Evolutionary conservation across 2,113 vertebrate species (phyloP).

Genomic region (Psephotus haematonotus): DNA sequence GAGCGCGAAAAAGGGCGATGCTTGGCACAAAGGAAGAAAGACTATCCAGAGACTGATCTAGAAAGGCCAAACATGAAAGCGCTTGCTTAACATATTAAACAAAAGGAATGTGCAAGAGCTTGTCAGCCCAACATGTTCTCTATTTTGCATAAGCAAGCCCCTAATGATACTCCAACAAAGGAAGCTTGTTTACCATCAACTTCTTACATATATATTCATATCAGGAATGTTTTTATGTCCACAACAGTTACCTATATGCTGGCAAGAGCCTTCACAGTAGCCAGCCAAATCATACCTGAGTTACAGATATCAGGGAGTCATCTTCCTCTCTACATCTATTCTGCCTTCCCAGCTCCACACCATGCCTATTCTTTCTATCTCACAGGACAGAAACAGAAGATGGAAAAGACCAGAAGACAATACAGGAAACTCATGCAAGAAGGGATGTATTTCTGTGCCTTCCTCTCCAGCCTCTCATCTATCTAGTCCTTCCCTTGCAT

Average conservation of each 20-base stretch:
- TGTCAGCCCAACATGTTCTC: background rate
- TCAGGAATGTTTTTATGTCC: background rate
- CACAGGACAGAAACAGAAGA: background rate
- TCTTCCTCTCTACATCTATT: background rate
- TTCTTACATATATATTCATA: background rate
- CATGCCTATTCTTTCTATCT: background rate
- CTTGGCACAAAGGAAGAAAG: background rate
- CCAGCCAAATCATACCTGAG: background rate
- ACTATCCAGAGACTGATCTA: background rate
- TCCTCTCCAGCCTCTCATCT: background rate
- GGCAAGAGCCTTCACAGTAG: background rate
- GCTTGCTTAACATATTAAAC: background rate
- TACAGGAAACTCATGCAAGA: accelerated
- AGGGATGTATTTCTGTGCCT: background rate
- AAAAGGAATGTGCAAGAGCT: background rate
- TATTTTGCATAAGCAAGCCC: background rate
- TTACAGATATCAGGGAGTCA: background rate
- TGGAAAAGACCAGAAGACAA: background rate
- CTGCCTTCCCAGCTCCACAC: background rate
- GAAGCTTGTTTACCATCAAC: background rate
- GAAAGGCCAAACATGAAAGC: background rate
- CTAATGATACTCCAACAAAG: background rate
- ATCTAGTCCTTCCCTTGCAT: background rate
- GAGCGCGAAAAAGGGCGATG: background rate
- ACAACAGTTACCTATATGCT: background rate